Evolutionary conservation across 2,888 invertebrate genomes (phyloP).

Genomic region (Eupeodes luniger): DNA sequence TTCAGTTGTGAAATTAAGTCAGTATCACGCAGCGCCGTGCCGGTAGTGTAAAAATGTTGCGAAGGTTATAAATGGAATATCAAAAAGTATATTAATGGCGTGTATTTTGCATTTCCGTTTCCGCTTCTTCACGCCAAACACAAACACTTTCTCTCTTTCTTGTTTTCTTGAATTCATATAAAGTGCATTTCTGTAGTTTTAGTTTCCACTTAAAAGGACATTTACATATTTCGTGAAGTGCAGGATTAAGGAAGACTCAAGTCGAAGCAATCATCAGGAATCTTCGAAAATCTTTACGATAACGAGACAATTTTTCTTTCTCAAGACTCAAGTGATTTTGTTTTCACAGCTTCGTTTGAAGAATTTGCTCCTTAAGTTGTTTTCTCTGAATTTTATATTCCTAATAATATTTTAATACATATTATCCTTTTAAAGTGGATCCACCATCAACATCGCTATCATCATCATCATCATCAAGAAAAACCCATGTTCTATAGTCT

Average conservation of each 20-base stretch:
- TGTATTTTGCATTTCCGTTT: neutral
- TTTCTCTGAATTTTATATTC: slow-evolving; percentile 13
- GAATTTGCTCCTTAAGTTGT: neutral
- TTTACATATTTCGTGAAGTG: slow-evolving; percentile 22
- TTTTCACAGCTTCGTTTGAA: neutral
- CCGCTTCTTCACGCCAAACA: too few species aligned
- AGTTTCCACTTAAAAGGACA: neutral
- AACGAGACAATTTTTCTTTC: neutral
- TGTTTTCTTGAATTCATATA: neutral
- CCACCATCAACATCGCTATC: neutral
- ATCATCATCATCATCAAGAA: neutral
- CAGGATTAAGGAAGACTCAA: neutral
- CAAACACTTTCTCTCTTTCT: neutral
- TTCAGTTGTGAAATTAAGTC: slow-evolving; percentile 21
- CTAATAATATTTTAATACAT: neutral
- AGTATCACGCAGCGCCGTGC: slow-evolving; percentile 1
- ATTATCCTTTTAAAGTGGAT: slow-evolving; percentile 39
- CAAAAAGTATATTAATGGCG: neutral
- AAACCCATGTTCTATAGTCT: neutral
- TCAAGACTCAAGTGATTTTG: neutral
- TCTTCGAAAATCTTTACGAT: neutral
- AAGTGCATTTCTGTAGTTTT: slow-evolving; percentile 24
- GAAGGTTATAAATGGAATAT: slow-evolving; percentile 10
- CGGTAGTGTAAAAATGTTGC: neutral
- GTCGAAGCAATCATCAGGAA: neutral